Percentiles rank a stretch among this genome's conserved stretches.
Conservation (phyloP, 2,797 vertebrate species). For the Adelosebastes latens region DNA sequence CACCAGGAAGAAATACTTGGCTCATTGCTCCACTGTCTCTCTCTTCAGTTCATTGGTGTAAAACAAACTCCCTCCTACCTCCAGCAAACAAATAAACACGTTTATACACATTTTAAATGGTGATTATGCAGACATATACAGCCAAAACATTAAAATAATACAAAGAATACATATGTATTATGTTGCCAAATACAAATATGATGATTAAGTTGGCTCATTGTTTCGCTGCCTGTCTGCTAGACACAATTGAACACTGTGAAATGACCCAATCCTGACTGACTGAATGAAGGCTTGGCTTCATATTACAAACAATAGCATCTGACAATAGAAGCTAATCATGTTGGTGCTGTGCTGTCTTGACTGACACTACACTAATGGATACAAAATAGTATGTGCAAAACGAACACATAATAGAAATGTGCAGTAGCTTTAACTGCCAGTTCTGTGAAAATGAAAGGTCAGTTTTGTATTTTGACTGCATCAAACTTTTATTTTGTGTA, state of each 20-base stretch:
- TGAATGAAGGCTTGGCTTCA: background rate
- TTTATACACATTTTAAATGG: background rate
- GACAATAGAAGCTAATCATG: background rate
- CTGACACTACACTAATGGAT: background rate
- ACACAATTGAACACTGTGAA: background rate
- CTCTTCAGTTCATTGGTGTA: background rate
- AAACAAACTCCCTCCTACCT: background rate
- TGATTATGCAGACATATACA: constrained; percentile 26
- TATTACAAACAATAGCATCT: background rate
- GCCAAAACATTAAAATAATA: background rate
- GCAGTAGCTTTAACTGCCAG: background rate
- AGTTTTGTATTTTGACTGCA: background rate
- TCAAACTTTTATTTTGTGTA: background rate
- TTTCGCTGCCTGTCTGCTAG: background rate
- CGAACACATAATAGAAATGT: accelerated
- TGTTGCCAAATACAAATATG: background rate
- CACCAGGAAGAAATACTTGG: background rate
- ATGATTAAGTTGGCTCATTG: background rate
- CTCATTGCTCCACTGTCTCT: background rate
- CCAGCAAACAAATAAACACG: background rate
- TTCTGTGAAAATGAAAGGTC: background rate
- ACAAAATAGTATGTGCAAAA: background rate
- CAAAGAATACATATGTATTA: background rate
- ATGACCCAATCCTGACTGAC: background rate
- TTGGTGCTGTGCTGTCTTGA: background rate